Conservation (phyloP, 2,113 vertebrate genomes). For the Zosterops borbonicus region DNA sequence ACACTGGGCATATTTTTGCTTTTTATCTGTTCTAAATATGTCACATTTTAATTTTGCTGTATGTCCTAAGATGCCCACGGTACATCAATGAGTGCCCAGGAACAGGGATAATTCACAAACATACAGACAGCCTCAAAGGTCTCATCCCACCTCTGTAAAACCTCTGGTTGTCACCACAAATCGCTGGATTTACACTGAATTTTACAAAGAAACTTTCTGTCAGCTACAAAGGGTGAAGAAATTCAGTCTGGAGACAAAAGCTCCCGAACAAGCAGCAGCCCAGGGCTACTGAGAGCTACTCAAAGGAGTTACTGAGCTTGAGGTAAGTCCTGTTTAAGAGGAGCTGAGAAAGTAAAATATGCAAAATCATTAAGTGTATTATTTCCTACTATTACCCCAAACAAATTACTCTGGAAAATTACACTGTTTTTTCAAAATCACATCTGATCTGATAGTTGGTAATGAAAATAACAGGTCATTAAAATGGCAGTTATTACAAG, state of each 20-base stretch:
- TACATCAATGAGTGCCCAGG: background rate
- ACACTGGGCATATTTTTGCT: background rate
- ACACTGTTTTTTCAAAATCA: background rate
- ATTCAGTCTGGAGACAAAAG: background rate
- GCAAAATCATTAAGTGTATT: background rate
- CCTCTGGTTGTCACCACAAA: background rate
- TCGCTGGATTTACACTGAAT: background rate
- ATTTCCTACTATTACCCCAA: background rate
- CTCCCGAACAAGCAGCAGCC: background rate
- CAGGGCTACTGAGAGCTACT: background rate
- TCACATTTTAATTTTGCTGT: background rate
- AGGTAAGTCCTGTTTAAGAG: background rate
- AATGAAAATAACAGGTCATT: slow-evolving; percentile 34
- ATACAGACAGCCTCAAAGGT: background rate
- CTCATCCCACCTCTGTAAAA: background rate
- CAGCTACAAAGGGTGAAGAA: background rate
- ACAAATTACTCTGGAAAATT: background rate
- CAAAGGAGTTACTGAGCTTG: background rate
- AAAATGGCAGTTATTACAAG: background rate
- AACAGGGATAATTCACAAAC: background rate
- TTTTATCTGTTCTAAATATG: background rate
- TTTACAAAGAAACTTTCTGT: background rate
- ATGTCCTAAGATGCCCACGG: accelerated
- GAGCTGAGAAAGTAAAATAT: background rate
- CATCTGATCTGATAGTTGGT: background rate